Evolutionary conservation across 2,888 invertebrate genomes (phyloP).

Genomic region (Steinernema scapterisci): DNA sequence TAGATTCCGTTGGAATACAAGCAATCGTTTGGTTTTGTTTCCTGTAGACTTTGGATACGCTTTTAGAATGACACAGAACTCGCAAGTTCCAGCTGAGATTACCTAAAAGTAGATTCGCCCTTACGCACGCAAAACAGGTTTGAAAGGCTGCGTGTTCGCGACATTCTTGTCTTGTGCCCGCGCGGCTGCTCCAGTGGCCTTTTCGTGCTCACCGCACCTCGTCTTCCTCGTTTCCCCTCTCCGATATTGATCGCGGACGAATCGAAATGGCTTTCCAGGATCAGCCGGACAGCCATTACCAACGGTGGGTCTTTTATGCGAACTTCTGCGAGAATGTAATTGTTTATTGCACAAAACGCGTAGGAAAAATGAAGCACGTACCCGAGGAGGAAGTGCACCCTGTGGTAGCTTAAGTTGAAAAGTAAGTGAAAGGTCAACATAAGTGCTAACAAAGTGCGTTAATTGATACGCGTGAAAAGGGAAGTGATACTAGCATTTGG

Average conservation of each 20-base stretch:
- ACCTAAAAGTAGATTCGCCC: neutral
- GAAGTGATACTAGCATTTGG: conserved; percentile 4
- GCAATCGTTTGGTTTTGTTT: no score
- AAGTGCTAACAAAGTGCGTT: conserved; percentile 9
- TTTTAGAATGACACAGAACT: neutral
- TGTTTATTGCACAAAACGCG: neutral
- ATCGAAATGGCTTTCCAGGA: neutral
- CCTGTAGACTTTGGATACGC: no score
- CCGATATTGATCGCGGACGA: neutral
- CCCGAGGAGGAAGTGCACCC: conserved; percentile 20
- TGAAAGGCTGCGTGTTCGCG: neutral
- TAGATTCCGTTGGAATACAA: no score
- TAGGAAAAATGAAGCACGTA: conserved; percentile 3
- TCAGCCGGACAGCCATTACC: neutral
- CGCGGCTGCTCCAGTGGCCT: neutral
- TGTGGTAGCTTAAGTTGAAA: conserved; percentile 17
- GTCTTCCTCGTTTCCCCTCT: neutral
- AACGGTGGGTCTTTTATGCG: conserved; percentile 9
- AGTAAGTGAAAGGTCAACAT: conserved; percentile 17
- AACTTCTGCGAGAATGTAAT: neutral
- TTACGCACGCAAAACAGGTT: conserved; percentile 13
- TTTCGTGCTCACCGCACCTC: neutral
- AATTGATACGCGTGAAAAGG: neutral
- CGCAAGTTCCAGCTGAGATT: neutral
- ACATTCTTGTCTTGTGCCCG: conserved; percentile 8